Evolutionary conservation across 2,888 invertebrate species (phyloP).

Genomic region (Drosophila paracracens): DNA sequence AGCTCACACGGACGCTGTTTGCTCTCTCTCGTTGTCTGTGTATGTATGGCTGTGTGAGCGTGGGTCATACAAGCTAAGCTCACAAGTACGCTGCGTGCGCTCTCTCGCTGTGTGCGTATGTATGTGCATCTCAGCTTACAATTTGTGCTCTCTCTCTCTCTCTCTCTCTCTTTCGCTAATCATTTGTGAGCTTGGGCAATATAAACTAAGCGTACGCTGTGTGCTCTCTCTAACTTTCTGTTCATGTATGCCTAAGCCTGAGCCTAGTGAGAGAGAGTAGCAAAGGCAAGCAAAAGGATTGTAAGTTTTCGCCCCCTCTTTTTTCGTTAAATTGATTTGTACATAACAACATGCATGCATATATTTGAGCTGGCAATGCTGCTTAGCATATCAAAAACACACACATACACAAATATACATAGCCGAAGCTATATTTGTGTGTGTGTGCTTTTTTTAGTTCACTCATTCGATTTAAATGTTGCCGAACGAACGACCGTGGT

Average conservation of each 20-base stretch:
- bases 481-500: constrained; percentile 19
- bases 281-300: background rate
- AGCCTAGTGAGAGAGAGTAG: background rate
- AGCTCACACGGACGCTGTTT: background rate
- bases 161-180: background rate
- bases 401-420: background rate
- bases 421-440: background rate
- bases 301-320: background rate
- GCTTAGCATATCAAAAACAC: background rate
- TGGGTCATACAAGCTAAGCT: background rate
- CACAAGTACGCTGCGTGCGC: background rate
- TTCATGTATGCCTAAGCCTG: background rate
- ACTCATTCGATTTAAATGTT: constrained; percentile 47
- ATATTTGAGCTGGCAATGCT: background rate
- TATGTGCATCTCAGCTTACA: background rate
- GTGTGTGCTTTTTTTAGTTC: background rate
- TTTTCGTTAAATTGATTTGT: background rate
- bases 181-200: background rate
- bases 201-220: too few species aligned
- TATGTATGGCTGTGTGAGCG: background rate
- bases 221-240: background rate
- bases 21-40: background rate
- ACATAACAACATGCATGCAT: background rate
- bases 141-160: background rate
- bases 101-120: background rate